Percentiles rank a stretch among this genome's conserved stretches.
Conservation (phyloP, 2,888 invertebrate genomes). For the Drosophila infuscata region DNA sequence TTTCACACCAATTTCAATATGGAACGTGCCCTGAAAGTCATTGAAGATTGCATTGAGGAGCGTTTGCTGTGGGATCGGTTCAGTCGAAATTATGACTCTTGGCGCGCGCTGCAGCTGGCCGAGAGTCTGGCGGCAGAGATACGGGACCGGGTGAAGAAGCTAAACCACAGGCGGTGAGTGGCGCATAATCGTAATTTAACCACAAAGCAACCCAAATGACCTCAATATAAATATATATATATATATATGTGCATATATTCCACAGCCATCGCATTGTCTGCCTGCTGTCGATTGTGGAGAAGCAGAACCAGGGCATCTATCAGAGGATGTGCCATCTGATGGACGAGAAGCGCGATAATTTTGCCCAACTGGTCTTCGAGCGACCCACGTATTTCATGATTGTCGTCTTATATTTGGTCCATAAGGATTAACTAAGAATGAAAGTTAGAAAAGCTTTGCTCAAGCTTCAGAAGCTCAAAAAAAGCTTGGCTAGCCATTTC, state of each 20-base stretch:
- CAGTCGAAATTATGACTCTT: conserved; percentile 84
- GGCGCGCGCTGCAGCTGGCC: conserved; percentile 83
- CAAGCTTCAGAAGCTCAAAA: conserved; percentile 7
- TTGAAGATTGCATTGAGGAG: conserved; percentile 83
- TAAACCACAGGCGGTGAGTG: conserved; percentile 81
- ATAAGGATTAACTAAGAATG: conserved; percentile 75
- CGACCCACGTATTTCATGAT: conserved; percentile 83
- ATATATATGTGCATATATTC: background rate
- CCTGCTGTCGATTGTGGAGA: conserved; percentile 83
- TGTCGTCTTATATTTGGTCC: conserved; percentile 83
- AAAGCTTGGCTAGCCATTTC: conserved; percentile 32
- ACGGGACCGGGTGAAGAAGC: conserved; percentile 81
- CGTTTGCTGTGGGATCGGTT: conserved; percentile 84
- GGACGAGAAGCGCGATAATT: conserved; percentile 84
- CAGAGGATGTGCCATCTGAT: conserved; percentile 83
- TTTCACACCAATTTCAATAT: conserved; percentile 84
- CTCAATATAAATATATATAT: conserved; percentile 7
- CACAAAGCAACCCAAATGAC: conserved; percentile 12
- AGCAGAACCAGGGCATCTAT: conserved; percentile 83
- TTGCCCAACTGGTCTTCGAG: conserved; percentile 82
- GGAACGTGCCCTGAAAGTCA: conserved; percentile 83
- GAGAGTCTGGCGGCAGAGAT: conserved; percentile 83
- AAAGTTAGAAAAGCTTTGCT: conserved; percentile 17
- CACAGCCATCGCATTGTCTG: conserved; percentile 84
- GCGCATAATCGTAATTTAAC: conserved; percentile 15